Evolutionary conservation across 2,888 invertebrate genomes (phyloP), one percentile per base, ranked within the genome.

Genomic region (Auanema sp.): DNA sequence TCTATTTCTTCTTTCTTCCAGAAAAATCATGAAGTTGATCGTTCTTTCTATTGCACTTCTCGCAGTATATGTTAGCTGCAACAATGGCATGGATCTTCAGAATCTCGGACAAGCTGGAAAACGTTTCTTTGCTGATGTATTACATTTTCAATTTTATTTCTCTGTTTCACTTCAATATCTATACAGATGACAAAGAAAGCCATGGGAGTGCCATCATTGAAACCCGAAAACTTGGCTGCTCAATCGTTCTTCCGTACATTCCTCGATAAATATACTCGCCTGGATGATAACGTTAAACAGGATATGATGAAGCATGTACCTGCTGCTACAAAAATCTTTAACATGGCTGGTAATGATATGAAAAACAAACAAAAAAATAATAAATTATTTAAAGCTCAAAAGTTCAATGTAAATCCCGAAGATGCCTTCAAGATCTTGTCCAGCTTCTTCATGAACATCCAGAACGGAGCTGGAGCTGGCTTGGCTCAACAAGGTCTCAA

Each of bases 171-270:
- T 1, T n/a, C 1, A 23, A 40, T 47, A 18, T n/a, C n/a, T 11
- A 43, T 66, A 24, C 60, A 73, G 73, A 73, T 73, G 70, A 73
- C 73, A 0, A 73, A 73, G 43, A 68, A 73, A 64, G 73, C 66
- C 11, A 73, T 73, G 73, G 73, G 70, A 25, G 70, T 73, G 2
- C 70, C 73, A 11, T 69, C 69, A 1, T 47, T 73, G 41, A 71
- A 70, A 24, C 73, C 73, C 1, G 73, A 73, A 50, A 73, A 73
- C 21, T 64, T 71, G 14, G 73, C 70, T 6, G 73, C 70, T 10
- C 73, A 71, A 51, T 65, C 70, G 0, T 73, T 73, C 58, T 73
- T 73, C 67, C 60, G 67, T 40, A 56, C 58, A 10, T 66, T 73
- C 16, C 53, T 71, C 11, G 71, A 71, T 47, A 73, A 68, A 44